A percentile compares a stretch with the other conserved stretches of the same genome.
These are phyloP conservation scores for Cerceris rybyensis DNA, from an alignment of 2,888 invertebrate genomes.

Conservation along the genomic window DNA sequence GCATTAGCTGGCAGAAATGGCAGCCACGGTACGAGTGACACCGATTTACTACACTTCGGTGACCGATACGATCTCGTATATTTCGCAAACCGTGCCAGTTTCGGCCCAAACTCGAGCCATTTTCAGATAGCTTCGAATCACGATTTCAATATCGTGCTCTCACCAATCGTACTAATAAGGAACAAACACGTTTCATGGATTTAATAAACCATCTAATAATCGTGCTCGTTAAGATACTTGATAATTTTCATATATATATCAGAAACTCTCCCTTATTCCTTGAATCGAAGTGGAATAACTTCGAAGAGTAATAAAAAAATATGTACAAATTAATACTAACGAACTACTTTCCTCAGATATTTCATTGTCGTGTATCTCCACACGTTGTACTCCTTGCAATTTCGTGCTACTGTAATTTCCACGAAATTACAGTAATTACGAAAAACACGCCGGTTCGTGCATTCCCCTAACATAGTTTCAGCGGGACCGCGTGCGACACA, in stretches of 20 bases:
- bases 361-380: no score
- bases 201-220: slow-evolving; percentile 16
- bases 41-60: slow-evolving; percentile 65
- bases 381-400: no score
- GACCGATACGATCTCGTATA: slow-evolving; percentile 59
- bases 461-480: not conserved
- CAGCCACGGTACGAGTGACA: slow-evolving; percentile 68
- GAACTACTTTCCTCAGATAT: no score
- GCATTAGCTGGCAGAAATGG: slow-evolving; percentile 70
- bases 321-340: no score
- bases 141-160: slow-evolving; percentile 40
- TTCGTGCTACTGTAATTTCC: no score
- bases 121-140: slow-evolving; percentile 38
- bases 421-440: no score
- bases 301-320: no score
- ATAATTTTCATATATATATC: not conserved
- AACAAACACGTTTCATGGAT: slow-evolving; percentile 21
- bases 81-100: slow-evolving; percentile 56
- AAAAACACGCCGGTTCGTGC: no score
- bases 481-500: slow-evolving; percentile 15
- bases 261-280: no score
- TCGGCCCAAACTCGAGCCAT: slow-evolving; percentile 30
- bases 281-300: no score
- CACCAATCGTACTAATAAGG: slow-evolving; percentile 21
- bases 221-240: not conserved